phyloP scores from a whole-genome alignment of 2,888 invertebrate genomes.

The Diploptera punctata region DNA sequence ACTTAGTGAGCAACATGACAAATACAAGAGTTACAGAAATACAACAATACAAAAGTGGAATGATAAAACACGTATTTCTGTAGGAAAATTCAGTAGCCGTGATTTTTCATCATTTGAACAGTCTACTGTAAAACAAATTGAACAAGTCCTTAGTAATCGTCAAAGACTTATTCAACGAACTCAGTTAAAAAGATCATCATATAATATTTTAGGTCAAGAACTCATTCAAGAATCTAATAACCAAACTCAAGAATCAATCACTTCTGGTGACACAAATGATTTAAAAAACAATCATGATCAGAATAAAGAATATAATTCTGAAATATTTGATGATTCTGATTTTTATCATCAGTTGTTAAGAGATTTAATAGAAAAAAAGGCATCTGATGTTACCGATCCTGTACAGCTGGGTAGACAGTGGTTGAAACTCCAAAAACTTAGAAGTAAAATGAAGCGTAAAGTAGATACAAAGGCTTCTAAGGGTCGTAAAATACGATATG shows the following conservation, averaged over 20 bases:
- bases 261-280: neutral
- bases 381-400: slow-evolving; percentile 82
- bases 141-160: slow-evolving; percentile 81
- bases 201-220: slow-evolving; percentile 57
- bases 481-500: slow-evolving; percentile 88
- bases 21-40: slow-evolving; percentile 74
- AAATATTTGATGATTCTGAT: slow-evolving; percentile 97
- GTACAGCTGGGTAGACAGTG: slow-evolving; percentile 87
- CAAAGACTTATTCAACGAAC: slow-evolving; percentile 78
- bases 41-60: slow-evolving; percentile 92
- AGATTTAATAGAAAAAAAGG: slow-evolving; percentile 92
- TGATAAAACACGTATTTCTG: slow-evolving; percentile 83
- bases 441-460: slow-evolving; percentile 91
- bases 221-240: neutral
- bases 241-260: neutral
- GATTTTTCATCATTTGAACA: slow-evolving; percentile 64
- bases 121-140: slow-evolving; percentile 75
- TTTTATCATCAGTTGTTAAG: slow-evolving; percentile 94
- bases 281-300: slow-evolving; percentile 44
- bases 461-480: slow-evolving; percentile 95
- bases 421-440: slow-evolving; percentile 88
- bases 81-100: slow-evolving; percentile 67
- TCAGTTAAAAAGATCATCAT: slow-evolving; percentile 78
- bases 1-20: slow-evolving; percentile 63
- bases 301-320: slow-evolving; percentile 69